Conservation (phyloP, 2,888 invertebrate species). For the Lumbricus terrestris region DNA sequence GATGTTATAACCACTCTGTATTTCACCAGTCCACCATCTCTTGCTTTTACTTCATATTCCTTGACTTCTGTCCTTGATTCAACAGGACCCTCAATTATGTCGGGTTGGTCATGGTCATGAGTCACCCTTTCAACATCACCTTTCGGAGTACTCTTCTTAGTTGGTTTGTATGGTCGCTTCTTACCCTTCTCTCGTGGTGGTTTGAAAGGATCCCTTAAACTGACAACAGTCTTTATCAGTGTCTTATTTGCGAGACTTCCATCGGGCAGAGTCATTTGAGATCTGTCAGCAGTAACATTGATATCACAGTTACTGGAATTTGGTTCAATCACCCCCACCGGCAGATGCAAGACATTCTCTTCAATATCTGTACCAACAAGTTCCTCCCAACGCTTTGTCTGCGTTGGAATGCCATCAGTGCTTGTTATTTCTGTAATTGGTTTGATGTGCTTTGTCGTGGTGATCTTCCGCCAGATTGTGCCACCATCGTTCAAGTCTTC, state of each 20-base stretch:
- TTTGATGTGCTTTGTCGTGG: constrained; percentile 28
- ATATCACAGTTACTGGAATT: constrained; percentile 24
- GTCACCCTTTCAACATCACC: background rate
- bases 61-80: constrained; percentile 17
- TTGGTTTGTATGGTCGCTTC: background rate
- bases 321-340: constrained; percentile 24
- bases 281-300: constrained; percentile 23
- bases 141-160: background rate
- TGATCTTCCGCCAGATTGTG: constrained; percentile 27
- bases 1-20: constrained; percentile 31
- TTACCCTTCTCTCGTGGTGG: background rate
- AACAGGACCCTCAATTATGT: constrained; percentile 23
- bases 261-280: constrained; percentile 27
- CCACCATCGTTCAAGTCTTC: constrained; percentile 21
- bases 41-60: constrained; percentile 17
- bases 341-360: constrained; percentile 28
- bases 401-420: constrained; percentile 11
- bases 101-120: background rate
- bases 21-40: constrained; percentile 22
- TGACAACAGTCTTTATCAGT: constrained; percentile 24
- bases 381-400: constrained; percentile 28
- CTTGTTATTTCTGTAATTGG: constrained; percentile 26
- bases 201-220: constrained; percentile 16
- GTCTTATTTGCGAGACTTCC: constrained; percentile 28
- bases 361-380: constrained; percentile 28